Percentiles rank a stretch among this genome's conserved stretches.
Evolutionary conservation across 2,888 invertebrate genomes (phyloP).

Genomic region (Polydrusus cervinus): DNA sequence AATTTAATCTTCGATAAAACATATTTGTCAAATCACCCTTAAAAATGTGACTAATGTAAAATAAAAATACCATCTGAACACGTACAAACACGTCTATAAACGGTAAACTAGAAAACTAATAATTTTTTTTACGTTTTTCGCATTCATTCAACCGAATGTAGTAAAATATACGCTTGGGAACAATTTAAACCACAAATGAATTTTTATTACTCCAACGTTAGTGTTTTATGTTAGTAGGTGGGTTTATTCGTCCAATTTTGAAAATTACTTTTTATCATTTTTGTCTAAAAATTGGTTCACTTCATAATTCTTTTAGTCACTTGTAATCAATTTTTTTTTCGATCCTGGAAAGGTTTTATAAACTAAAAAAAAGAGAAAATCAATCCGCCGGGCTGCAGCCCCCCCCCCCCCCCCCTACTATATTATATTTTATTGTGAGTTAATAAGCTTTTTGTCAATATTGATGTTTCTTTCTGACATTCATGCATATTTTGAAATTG

Average conservation of each 20-base stretch:
- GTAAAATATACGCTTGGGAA: not conserved
- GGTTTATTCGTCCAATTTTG: not conserved
- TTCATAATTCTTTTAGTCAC: not conserved
- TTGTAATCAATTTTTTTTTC: too few relatives aligned
- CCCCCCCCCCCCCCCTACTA: too few relatives aligned
- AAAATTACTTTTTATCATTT: not conserved
- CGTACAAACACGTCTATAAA: too few relatives aligned
- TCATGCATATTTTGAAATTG: too few relatives aligned
- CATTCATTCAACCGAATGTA: not conserved
- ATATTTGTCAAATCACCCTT: not conserved
- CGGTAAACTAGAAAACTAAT: not conserved
- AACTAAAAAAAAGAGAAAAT: too few relatives aligned
- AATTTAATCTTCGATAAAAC: not conserved
- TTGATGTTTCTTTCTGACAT: too few relatives aligned
- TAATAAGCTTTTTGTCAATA: too few relatives aligned
- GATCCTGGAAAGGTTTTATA: too few relatives aligned
- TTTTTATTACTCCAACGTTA: conserved; percentile 2
- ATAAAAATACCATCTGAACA: too few relatives aligned
- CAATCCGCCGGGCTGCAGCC: too few relatives aligned
- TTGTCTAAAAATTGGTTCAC: not conserved
- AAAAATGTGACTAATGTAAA: not conserved
- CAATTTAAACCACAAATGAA: not conserved
- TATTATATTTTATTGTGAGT: too few relatives aligned
- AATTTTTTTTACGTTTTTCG: not conserved
- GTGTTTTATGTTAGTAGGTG: not conserved